Base-by-base conservation (phyloP, 2,888 invertebrate genomes). In the Pseudococcus longispinus region DNA sequence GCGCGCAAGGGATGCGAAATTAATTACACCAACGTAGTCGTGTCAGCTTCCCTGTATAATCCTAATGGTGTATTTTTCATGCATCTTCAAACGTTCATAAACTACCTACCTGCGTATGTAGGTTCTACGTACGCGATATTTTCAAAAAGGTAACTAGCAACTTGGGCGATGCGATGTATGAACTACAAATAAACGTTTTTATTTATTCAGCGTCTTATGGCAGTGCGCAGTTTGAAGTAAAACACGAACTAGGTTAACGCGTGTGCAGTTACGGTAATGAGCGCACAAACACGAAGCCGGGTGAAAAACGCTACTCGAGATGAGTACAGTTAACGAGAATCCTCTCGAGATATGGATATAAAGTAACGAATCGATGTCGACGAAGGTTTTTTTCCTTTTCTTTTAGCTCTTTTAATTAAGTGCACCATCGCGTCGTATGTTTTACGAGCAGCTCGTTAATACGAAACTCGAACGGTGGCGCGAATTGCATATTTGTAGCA, bases 171-270 rank as follows among this genome's bases (percentile, higher is more conserved):
- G 2, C 51, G 3, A n/a, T 51, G 8, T 6, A 46, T 46, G 13
- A 6, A n/a, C 8, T 51, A 51, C 51, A n/a, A 51, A 51, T 26
- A 13, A 65, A 65, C 29, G 65, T 65, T 65, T 65, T 65, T 26
- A 65, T 65, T 65, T 65, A 65, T 65, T 29, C 15, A 65, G 29
- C 29, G 13, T 29, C 65, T 65, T 65, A 23, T 9, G 6, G 23
- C 26, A 9, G 65, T 9, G 4, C 60, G 23, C 23, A 65, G 23
- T 65, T 65, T 65, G 26, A 51, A 18, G 3, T 51, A n/a, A 51
- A 51, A 51, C n/a, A 51, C 51, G 74, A 74, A 74, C 37, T 74
- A 74, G 74, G 60, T 65, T 65, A 65, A 65, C 23, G 60, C 60
- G 26, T 65, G 26, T 26, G 60, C 60, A 13, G 60, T 65, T 65